Base-by-base conservation (phyloP, 2,797 vertebrate genomes). In the Tympanoctomys barrerae region DNA sequence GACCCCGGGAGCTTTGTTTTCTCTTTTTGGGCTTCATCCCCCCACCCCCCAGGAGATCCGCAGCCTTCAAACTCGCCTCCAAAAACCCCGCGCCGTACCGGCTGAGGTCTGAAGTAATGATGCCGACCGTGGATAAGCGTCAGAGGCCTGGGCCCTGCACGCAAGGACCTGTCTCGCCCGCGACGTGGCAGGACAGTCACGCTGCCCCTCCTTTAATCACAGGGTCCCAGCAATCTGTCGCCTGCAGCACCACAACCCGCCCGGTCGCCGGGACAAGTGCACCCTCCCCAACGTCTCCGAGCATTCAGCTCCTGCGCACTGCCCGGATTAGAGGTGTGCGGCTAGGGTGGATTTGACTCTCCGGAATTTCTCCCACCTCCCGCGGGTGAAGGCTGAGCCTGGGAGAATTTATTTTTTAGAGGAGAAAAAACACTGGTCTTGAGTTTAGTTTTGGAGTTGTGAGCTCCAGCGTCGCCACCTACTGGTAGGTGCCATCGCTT, bases 341-440 rank as follows among this genome's bases (percentile, higher is more conserved):
- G 57, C 61, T 71, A 66, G 36, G 70, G 86, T 71, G 78, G n/a
- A 49, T 96, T 80, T 75, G 92, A 62, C 71, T 95, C 91, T 95
- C 39, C 24, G 28, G 73, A 92, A 90, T 92, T 88, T 95, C 87
- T 73, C 54, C 11, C 18, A 59, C 26, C 78, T 64, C 81, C 39
- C 0, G 33, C 1, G 46, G 81, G n/a, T 11, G 39, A 28, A 79
- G 19, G 4, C 54, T 62, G 54, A 95, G 39, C 39, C 59, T 16
- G 13, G 16, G n/a, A 57, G 22, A 52, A 49, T 92, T 89, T 92
- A 59, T 82, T 93, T 73, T 75, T 77, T 52, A 73, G 39, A 77
- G 26, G 5, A 14, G 24, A 13, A 16, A 39, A 62, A 75, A 13
- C 36, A 28, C 22, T 66, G 71, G 77, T 33, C 33, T 79, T 71